A percentile compares a stretch with the other conserved stretches of the same genome.
phyloP scores from a whole-genome alignment of 2,113 vertebrate genomes.

The Neolamprologus variostigma region DNA sequence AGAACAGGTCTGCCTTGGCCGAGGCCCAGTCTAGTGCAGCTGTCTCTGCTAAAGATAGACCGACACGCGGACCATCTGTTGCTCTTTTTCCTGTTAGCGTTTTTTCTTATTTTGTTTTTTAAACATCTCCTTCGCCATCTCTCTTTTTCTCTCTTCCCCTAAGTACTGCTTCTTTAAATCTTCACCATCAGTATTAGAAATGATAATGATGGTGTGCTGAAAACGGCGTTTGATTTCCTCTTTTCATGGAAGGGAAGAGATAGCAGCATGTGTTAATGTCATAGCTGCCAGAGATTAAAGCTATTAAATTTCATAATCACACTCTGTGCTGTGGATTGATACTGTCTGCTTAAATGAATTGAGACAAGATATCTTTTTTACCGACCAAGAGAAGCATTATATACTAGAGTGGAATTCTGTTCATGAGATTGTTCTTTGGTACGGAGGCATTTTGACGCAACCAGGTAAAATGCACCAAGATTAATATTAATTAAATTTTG shows the following conservation, averaged over 20 bases:
- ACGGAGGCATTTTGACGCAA: neutral
- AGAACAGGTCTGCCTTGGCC: conserved; percentile 31
- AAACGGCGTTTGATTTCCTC: conserved; percentile 10
- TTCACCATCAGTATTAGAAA: neutral
- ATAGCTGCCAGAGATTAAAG: neutral
- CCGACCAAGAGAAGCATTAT: neutral
- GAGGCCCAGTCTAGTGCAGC: conserved; percentile 26
- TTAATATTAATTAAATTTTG: neutral
- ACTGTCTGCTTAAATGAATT: neutral
- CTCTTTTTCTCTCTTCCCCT: neutral
- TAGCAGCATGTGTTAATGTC: neutral
- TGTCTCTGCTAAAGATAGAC: conserved; percentile 41
- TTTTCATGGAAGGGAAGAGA: conserved; percentile 6
- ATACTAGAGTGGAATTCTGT: neutral
- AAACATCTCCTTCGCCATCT: neutral
- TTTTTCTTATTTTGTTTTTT: neutral
- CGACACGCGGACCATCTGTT: conserved; percentile 42
- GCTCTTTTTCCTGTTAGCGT: neutral
- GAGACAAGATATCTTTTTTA: neutral
- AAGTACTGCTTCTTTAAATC: neutral
- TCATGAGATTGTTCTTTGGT: neutral
- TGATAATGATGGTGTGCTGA: conserved; percentile 1
- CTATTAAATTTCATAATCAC: neutral
- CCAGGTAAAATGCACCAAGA: neutral
- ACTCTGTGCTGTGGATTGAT: neutral